Conservation (phyloP, 2,113 vertebrate genomes). For the Cnemophilus loriae region DNA sequence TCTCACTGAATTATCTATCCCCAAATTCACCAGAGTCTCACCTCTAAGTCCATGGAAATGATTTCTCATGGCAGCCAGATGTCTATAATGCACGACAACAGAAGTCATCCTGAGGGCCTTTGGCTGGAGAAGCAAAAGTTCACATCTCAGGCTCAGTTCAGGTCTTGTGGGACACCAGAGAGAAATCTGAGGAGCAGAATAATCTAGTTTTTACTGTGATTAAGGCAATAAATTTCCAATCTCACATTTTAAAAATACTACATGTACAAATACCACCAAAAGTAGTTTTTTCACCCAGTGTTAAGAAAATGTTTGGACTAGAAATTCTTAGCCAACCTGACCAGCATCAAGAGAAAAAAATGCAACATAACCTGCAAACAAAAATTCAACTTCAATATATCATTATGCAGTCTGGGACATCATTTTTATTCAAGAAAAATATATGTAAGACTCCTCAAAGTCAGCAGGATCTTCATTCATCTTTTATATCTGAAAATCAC, state of each 20-base stretch:
- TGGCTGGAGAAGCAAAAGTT: background rate
- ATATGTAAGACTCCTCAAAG: background rate
- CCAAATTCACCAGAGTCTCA: background rate
- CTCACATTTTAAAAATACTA: background rate
- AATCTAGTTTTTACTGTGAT: background rate
- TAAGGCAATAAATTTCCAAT: background rate
- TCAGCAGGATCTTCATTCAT: background rate
- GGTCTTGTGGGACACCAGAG: background rate
- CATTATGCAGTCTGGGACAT: background rate
- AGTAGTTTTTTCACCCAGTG: background rate
- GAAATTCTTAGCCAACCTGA: background rate
- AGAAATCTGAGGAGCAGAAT: background rate
- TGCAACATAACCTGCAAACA: background rate
- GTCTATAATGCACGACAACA: background rate
- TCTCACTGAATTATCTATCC: background rate
- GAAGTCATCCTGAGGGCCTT: background rate
- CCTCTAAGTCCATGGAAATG: background rate
- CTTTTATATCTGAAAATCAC: background rate
- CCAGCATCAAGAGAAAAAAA: background rate
- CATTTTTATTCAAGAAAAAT: background rate
- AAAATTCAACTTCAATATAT: background rate
- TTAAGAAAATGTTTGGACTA: background rate
- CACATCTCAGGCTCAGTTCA: background rate
- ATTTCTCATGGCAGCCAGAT: background rate
- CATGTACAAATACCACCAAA: background rate